Evolutionary conservation across 1,140 invertebrate genomes (phyloP).

Genomic region (Elymnias hypermnestra): DNA sequence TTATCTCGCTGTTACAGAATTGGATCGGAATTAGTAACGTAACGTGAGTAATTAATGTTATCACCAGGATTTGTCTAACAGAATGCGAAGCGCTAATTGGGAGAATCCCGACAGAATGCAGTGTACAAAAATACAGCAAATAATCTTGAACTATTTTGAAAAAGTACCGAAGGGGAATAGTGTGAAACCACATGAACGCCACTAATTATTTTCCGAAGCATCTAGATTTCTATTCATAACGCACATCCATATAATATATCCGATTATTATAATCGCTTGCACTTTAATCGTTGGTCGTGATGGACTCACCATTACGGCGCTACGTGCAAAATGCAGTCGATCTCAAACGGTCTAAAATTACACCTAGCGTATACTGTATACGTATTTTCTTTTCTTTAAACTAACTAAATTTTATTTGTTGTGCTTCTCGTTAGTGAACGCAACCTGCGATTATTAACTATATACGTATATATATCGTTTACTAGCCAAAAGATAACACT

Average conservation of each 20-base stretch:
- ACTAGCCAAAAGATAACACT: conserved; percentile 66
- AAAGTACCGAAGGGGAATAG: conserved; percentile 33
- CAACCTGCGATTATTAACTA: conserved; percentile 47
- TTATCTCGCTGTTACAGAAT: conserved; percentile 29
- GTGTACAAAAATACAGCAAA: conserved; percentile 61
- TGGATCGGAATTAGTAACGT: conserved; percentile 18
- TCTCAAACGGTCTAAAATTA: conserved; percentile 41
- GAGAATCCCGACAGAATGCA: conserved; percentile 19
- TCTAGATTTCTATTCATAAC: conserved; percentile 59
- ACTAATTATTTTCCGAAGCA: conserved; percentile 58
- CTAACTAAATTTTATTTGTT: conserved; percentile 60
- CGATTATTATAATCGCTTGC: conserved; percentile 31
- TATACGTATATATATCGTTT: conserved; percentile 60
- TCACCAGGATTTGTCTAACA: conserved; percentile 9
- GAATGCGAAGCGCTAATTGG: conserved; percentile 17
- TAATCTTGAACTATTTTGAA: conserved; percentile 37
- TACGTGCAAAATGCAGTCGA: conserved; percentile 30
- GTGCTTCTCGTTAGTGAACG: conserved; percentile 47
- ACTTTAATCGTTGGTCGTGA: conserved; percentile 21
- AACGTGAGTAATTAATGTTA: conserved; percentile 10
- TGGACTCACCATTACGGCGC: conserved; percentile 13
- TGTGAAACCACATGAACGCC: conserved; percentile 43
- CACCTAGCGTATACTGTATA: conserved; percentile 72
- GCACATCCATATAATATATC: conserved; percentile 60
- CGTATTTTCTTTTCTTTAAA: conserved; percentile 62